phyloP scores from a whole-genome alignment of 37 sponge, comb jelly and placozoan species.

The Axinella damicornis region DNA sequence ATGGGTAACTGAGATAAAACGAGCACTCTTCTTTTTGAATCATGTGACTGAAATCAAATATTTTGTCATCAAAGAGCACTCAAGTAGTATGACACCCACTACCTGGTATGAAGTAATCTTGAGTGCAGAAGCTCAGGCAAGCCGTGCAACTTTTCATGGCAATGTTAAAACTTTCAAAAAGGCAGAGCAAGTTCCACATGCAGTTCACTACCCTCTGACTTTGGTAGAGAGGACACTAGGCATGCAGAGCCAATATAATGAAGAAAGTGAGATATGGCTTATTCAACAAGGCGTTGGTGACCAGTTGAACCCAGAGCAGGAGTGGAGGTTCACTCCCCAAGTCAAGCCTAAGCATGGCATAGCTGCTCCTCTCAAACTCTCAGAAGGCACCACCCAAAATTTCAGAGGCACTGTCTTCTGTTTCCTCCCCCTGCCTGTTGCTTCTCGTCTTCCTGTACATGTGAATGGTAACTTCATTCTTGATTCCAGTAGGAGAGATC shows the following conservation, averaged over 20 bases:
- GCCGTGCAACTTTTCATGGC: background rate
- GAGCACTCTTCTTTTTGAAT: constrained; percentile 12
- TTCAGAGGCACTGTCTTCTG: constrained; percentile 35
- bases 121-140: too few relatives aligned
- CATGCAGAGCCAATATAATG: background rate
- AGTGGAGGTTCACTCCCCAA: constrained; percentile 1
- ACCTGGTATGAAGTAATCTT: background rate
- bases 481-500: constrained; percentile 15
- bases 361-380: constrained; percentile 1
- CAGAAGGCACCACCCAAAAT: background rate
- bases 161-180: background rate
- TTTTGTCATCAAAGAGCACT: background rate
- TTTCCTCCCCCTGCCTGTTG: constrained; percentile 56
- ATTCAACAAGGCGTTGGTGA: constrained; percentile 35
- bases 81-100: background rate
- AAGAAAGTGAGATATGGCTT: constrained; percentile 10
- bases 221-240: background rate
- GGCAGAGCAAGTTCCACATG: background rate
- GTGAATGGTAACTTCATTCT: constrained; percentile 63
- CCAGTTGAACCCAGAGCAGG: background rate
- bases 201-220: background rate
- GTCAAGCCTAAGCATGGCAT: constrained; percentile 29
- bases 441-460: constrained; percentile 37
- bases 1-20: constrained; percentile 2
- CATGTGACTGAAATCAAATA: background rate